Evolutionary conservation across 2,888 invertebrate species (phyloP).

Genomic region (Caenorhabditis japonica): DNA sequence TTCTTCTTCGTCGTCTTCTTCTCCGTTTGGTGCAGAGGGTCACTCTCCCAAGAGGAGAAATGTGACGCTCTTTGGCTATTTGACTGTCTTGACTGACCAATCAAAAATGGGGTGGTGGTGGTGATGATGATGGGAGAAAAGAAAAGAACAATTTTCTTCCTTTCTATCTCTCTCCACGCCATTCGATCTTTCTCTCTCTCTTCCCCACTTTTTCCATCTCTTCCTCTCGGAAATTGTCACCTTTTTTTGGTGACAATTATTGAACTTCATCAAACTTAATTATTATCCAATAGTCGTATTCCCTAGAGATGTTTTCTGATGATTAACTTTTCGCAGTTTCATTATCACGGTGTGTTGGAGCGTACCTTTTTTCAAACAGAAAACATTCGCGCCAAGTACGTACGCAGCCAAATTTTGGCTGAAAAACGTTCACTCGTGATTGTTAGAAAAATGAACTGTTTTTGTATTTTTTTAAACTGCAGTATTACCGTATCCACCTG

Average conservation of each 20-base stretch:
- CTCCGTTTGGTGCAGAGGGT: conserved; percentile 9
- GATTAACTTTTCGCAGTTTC: too few relatives aligned
- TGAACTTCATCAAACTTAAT: conserved; percentile 4
- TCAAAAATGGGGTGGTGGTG: conserved; percentile 41
- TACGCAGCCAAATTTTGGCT: too few relatives aligned
- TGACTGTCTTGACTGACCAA: conserved; percentile 23
- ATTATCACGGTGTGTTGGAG: too few relatives aligned
- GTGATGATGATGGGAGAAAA: conserved; percentile 15
- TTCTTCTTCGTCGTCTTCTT: conserved; percentile 3
- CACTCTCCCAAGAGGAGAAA: conserved; percentile 17
- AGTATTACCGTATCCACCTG: too few relatives aligned
- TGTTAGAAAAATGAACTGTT: too few relatives aligned
- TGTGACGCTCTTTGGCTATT: conserved; percentile 23
- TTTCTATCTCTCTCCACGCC: too few relatives aligned
- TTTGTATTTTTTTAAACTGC: too few relatives aligned
- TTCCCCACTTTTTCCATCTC: conserved; percentile 16
- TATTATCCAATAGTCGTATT: too few relatives aligned
- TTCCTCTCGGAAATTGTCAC: conserved; percentile 11
- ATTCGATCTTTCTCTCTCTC: conserved; percentile 15
- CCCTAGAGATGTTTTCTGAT: neutral
- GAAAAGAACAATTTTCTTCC: neutral
- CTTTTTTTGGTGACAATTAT: neutral
- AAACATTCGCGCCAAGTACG: too few relatives aligned
- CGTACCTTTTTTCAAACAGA: too few relatives aligned
- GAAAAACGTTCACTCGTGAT: too few relatives aligned